Base-by-base conservation (phyloP, 2,113 vertebrate genomes). In the Falco punctatus region DNA sequence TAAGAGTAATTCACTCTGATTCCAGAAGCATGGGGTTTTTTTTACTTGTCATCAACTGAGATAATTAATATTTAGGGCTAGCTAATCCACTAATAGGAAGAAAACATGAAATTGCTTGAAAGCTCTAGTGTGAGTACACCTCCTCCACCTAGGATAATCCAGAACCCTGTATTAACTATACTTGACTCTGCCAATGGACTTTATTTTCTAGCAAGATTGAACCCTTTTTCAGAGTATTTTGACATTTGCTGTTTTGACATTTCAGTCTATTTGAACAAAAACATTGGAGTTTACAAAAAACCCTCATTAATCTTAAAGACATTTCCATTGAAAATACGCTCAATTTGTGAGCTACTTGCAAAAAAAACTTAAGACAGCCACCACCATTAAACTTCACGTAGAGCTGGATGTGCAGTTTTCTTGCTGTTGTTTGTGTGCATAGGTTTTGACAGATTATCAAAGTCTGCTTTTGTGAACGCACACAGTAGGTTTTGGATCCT, bases 141-240 rank as follows among this genome's bases (percentile, higher is more conserved):
- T 92, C 9, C 81, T 80, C 70, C 33, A 79, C 35, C 42, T 66
- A 57, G 66, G 81, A 30, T 94, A 42, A 79, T 62, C 49, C 79
- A 85, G 69, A 91, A 62, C 82, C 35, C 27, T 96, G 40, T 70
- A n/a, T 89, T 84, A 91, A 81, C 16, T 61, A 26, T 85, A 90
- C 24, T 87, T 85, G 52, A 61, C 48, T 93, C 58, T 92, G 86
- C 49, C 77, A 91, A 15, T n/a, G 90, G 54, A 88, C 38, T 88
- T 81, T 28, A 24, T 94, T 97, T 96, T 85, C 59, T 94, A 88
- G 81, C 16, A 81, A 91, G 89, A 91, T 21, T 11, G 67, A 93
- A 88, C 59, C 49, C 48, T 57, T 95, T 96, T 97, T 87, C 87
- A 96, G 42, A 86, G 83, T 91, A 96, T 67, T 97, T 96, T 96